These are phyloP conservation scores for Temnothorax ravouxi DNA, from an alignment of 2,888 invertebrate genomes.

Conservation along the genomic window DNA sequence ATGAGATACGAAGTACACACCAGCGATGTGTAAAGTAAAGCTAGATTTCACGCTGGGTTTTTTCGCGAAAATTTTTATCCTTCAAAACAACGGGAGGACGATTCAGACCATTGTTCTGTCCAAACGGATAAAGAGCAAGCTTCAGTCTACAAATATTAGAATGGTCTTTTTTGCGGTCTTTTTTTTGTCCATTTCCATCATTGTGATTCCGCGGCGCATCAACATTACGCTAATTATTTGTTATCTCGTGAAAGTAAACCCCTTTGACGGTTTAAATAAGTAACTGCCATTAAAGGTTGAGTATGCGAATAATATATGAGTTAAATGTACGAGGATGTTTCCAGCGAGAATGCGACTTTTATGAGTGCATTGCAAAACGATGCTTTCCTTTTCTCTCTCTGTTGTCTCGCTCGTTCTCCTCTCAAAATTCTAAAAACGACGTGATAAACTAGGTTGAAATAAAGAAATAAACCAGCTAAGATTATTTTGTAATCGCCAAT, in stretches of 20 bases:
- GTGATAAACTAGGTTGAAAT: neutral
- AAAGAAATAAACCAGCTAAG: neutral
- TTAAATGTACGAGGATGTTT: conserved; percentile 68
- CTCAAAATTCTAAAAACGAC: neutral
- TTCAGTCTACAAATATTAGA: conserved; percentile 35
- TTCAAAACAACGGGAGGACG: neutral
- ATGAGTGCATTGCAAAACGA: conserved; percentile 65
- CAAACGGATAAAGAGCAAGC: neutral
- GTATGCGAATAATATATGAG: conserved; percentile 66
- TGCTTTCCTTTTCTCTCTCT: conserved; percentile 52
- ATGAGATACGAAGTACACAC: neutral
- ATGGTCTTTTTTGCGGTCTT: neutral
- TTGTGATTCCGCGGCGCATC: conserved; percentile 11
- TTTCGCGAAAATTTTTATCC: neutral
- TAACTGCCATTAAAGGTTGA: conserved; percentile 69
- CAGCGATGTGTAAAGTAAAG: conserved; percentile 10
- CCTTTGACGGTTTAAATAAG: conserved; percentile 75
- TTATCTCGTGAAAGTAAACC: conserved; percentile 72
- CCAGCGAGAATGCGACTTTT: conserved; percentile 64
- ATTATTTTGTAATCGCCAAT: conserved; percentile 19
- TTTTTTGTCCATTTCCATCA: neutral
- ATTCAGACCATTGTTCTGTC: neutral
- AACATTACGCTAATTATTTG: conserved; percentile 73
- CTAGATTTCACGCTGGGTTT: neutral
- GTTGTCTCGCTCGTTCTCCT: neutral